Base-by-base conservation (phyloP, 2,797 vertebrate species). In the Aplochiton taeniatus region DNA sequence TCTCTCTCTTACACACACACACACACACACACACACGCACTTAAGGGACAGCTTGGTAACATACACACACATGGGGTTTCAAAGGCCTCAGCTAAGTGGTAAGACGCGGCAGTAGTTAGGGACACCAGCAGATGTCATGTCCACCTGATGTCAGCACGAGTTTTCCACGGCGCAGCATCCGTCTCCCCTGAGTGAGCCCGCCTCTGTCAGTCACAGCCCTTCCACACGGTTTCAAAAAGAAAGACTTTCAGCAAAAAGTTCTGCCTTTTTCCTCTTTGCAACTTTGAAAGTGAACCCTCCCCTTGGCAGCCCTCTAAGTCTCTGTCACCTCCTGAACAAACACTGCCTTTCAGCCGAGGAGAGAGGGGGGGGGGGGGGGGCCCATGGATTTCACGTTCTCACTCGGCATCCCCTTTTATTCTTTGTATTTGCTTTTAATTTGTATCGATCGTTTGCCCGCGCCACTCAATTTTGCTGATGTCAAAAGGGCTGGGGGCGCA, bases 381-480 rank as follows among this genome's bases (percentile, higher is more conserved):
- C 70, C 80, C 85, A 91, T 83, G 77, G 83, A 85, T 91, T 91
- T 91, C 83, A 84, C 83, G 83, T 85, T 83, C 77, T 70, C 17
- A 13, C 3, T 75, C 65, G 17, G 64, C 18, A 0, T 52, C 8
- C 13, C 62, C 48, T 74, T 69, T 61, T 45, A 31, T 72, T 82
- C 92, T 92, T 90, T 88, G 81, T 92, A 94, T 94, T 95, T 94
- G 90, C 91, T 93, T 95, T 95, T 94, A 95, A 96, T 96, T 95
- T 94, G 87, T 92, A 93, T 93, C 77, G 91, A 93, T 95, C 90
- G 83, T 80, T 73, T 55, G 76, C 80, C 75, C 57, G 73, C 82
- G 74, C 91, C 3, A 31, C 92, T 91, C 89, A 88, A 89, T 93
- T 90, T 91, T 90, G 88, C 88, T 75, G 69, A 82, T 89, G 89